Evolutionary conservation across 2,888 invertebrate species (phyloP).

Genomic region (Cyrtodaria siliqua): DNA sequence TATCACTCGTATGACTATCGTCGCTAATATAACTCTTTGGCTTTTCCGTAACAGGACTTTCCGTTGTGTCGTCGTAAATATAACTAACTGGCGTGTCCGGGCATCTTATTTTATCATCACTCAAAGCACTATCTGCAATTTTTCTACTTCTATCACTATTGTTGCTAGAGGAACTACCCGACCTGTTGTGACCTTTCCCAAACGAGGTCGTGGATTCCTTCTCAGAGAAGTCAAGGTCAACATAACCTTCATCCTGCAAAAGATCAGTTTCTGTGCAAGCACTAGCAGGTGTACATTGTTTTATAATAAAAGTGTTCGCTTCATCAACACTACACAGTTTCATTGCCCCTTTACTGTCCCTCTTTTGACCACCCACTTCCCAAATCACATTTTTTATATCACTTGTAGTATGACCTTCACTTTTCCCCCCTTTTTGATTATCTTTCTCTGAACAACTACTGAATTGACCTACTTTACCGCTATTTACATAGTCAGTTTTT

Average conservation of each 20-base stretch:
- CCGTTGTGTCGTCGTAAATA: slow-evolving; percentile 37
- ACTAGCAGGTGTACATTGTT: slow-evolving; percentile 25
- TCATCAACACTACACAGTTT: slow-evolving; percentile 7
- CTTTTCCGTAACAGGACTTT: too few relatives aligned
- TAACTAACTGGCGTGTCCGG: slow-evolving; percentile 52
- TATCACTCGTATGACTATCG: slow-evolving; percentile 32
- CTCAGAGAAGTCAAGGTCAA: slow-evolving; percentile 61
- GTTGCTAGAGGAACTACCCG: slow-evolving; percentile 52
- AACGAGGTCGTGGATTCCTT: background rate
- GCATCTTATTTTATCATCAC: slow-evolving; percentile 37
- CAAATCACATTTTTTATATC: slow-evolving; percentile 33
- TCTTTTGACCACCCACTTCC: background rate
- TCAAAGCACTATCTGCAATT: slow-evolving; percentile 9
- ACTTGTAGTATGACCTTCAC: slow-evolving; percentile 3
- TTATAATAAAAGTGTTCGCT: slow-evolving; percentile 21
- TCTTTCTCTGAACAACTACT: too few relatives aligned
- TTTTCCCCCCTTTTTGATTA: background rate
- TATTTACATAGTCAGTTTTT: background rate
- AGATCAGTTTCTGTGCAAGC: background rate
- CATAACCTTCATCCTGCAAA: slow-evolving; percentile 66
- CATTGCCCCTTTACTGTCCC: slow-evolving; percentile 11
- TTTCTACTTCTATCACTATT: slow-evolving; percentile 50
- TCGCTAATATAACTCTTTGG: background rate
- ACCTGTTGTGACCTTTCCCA: slow-evolving; percentile 36
- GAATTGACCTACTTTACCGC: too few relatives aligned